Evolutionary conservation across 2,113 vertebrate species (phyloP), one percentile per base, ranked within the genome.

Genomic region (Oryzias melastigma): DNA sequence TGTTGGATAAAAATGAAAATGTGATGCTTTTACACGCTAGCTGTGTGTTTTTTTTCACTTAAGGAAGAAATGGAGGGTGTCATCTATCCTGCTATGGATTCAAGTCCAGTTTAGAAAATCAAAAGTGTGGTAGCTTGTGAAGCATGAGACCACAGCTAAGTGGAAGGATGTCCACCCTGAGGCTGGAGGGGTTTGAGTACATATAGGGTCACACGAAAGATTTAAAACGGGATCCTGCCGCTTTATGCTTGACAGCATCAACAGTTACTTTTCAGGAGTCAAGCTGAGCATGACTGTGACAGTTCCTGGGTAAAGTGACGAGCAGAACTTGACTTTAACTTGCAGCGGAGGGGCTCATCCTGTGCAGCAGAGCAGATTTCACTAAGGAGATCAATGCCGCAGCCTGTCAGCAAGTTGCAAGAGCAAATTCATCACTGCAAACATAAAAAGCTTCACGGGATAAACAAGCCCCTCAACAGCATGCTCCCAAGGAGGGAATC

Each of bases 401-500:
- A 22, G 60, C 45, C 51, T 5, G n/a, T 52, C 52, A 29, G 49
- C 48, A 12, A 17, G 51, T 52, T 51, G 54, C 73, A 75, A 77
- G 61, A 78, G 78, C 69, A 58, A 50, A 71, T 73, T 68, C 56
- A 73, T 80, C 71, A 52, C 27, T 52, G 7, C 50, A 60, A 58
- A 80, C 57, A 66, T 17, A 41, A 58, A 45, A 13, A 20, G 42
- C 75, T 82, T 80, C 35, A 65, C 74, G 71, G 62, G 46, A 87
- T 74, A 77, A 81, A 81, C 68, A 85, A 71, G 19, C 65, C 72
- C 68, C 71, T 67, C 52, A 35, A 20, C 65, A 66, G 24, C 8
- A 4, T 25, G 19, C 65, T 62, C 62, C 77, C 45, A 44, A 44
- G 29, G 63, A 67, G 62, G 58, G 45, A 61, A 78, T 82, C 24